Base-by-base conservation (phyloP, 1,140 invertebrate genomes). In the Prorops nasuta region DNA sequence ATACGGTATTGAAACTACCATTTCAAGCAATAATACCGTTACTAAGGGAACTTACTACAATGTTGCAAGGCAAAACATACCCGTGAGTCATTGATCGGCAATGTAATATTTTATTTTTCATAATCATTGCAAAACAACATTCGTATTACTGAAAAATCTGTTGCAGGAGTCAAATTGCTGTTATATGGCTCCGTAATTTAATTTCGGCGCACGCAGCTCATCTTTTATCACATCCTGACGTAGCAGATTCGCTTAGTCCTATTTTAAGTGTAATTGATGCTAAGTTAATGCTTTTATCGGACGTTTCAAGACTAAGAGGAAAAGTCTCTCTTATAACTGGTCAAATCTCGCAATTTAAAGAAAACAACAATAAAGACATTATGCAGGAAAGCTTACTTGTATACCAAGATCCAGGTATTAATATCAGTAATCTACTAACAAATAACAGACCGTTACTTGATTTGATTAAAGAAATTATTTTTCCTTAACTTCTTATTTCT, bases 1-100 rank as follows among this genome's bases (percentile, higher is more conserved):
- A 81, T 54, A 87, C 86, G 0, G 67, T 88, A 28, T 73, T 77
- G 21, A 82, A 81, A 44, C 60, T 88, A 45, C 85, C 86, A 1
- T 70, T 86, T 3, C 80, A 84, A 53, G 81, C 81, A 44, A 78
- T 88, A 48, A 63, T 78, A 18, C 80, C 82, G 1, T 68, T 88
- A 21, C 58, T 87, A 1, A 79, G 80, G 58, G 84, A 87, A 71
- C 69, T 87, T n/a, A 82, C 80, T 2, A 49, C 54, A 8, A 71
- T 85, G 54, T 67, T 87, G 20, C 78, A 86, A 62, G 81, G 82
- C 34, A 86, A 83, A 77, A 82, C 81, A 31, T 66, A 74, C 34
- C 58, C 73, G 83, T 86, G 70, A 81, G 81, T 72, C 53, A 19
- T 40, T 55, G 24, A 28, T 10, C 24, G 10, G 10, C 3, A 47